Evolutionary conservation across 2,113 vertebrate genomes (phyloP), one percentile per base, ranked within the genome.

Genomic region (Cygnus buccinator): DNA sequence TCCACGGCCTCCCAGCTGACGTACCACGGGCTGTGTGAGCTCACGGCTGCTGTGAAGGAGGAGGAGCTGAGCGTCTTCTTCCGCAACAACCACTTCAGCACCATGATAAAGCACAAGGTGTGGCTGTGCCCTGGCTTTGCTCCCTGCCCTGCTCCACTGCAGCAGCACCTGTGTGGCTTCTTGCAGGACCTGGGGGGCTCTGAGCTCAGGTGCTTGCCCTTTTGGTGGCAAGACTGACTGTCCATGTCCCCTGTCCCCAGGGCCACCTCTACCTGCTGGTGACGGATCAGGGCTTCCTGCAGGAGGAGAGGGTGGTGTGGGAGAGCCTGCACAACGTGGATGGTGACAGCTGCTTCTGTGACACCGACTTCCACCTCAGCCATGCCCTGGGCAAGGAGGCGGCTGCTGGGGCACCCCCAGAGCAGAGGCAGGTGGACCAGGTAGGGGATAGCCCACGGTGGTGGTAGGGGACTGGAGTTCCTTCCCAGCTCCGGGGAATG

Each of bases 41-140:
- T 99, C 4, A 99, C 98, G 13, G 94, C 98, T 0, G 93, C 97
- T 0, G 99, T 98, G 57, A 98, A 95, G 41, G 99, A 99, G 82
- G 99, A 97, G 0, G 99, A 99, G 80, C 98, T 99, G 29, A 98
- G 98, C 0, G 99, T 99, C 71, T 99, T 99, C 97, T 99, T 99
- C 98, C 98, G 99, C n/a, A 99, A 99, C 98, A 99, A 99, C 97
- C 99, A 99, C 98, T 99, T 99, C 94, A 99, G 99, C 96, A 99
- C 99, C 59, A 98, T 99, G 98, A 99, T 98, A 86, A 99, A 99
- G 96, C 98, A 99, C 98, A 96, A 99, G 99, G 99, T 99, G 65
- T 1, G 3, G 5, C 37, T 10, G 23, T 3, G 0, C 0, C 4
- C 4, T 16, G 8, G 13, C 10, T 28, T 14, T 46, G 26, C 72